Evolutionary conservation across 2,113 vertebrate genomes (phyloP), one percentile per base, ranked within the genome.

Genomic region (Aix galericulata): DNA sequence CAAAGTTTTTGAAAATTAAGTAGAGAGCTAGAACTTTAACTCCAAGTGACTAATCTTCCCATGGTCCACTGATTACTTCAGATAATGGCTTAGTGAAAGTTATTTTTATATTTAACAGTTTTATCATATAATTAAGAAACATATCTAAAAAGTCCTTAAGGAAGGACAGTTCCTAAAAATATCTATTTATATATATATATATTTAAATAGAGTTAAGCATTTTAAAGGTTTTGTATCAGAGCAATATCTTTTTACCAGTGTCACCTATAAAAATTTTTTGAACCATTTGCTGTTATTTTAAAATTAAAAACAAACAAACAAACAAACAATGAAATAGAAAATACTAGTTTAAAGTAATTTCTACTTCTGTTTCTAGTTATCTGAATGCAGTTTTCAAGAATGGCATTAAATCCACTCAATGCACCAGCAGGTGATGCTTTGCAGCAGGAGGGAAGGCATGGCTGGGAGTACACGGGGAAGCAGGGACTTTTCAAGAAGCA

Each of bases 391-490:
- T 13, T n/a, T 2, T 55, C 9, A 22, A 34, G 46, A 55, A 21
- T 4, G 9, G 21, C 27, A 18, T 13, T 25, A 7, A 18, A 4
- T 1, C n/a, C 72, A 6, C 42, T n/a, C 9, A 38, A 6, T 7
- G 21, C 13, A 42, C 13, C 50, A n/a, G 48, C 0, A 34, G 2
- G 69, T 2, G 59, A 8, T 46, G 58, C 16, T 55, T 7, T 50
- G 20, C 56, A 67, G 69, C 52, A 74, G 44, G 42, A 73, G 27
- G 34, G 13, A 12, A 32, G 67, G 40, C 11, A 42, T 0, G 2
- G 2, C 1, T 6, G 9, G 15, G 32, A 40, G 12, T 66, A 12
- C 23, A 4, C 2, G 21, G 22, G 36, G 1, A 1, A 34, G 83
- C 32, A 27, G 50, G 4, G 50, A 9, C 64, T 27, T 46, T 21